Base-by-base conservation (phyloP, 2,888 invertebrate genomes). In the Drosophila nr. perissopoda region DNA sequence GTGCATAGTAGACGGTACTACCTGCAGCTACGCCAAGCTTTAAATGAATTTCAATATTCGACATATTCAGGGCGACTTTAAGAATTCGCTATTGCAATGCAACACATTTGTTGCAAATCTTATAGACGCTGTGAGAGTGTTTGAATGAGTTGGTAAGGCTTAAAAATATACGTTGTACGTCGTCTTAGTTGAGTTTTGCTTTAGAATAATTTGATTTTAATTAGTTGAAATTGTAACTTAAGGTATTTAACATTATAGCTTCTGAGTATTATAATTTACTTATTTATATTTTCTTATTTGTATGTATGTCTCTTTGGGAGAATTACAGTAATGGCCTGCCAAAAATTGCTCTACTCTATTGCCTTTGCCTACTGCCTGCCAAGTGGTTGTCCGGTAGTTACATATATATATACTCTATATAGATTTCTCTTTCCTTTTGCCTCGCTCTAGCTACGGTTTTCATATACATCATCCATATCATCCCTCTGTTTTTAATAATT, bases 1-100 rank as follows among this genome's bases (percentile, higher is more conserved):
- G 27, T 69, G 63, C 84, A 89, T 92, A 93, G 92, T 91, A 93
- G 92, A 91, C 93, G 93, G 93, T 93, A 93, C 93, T 92, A 93
- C 93, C 93, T 93, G 93, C 90, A 80, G 62, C 93, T 93, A 91
- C 90, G 78, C 63, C 56, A 61, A 58, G 38, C 57, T 66, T 69
- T 29, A 57, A 57, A 42, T 33, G 13, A 49, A 53, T 56, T 42
- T 58, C 31, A 31, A 45, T 42, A 36, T 49, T 59, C 49, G 31
- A 40, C 13, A 16, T 64, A 58, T 31, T 34, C 49, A 56, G 61
- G 61, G 40, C 36, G 53, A 36, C 7, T 31, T 42, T 11, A n/a
- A 42, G n/a, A 42, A 21, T 42, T 42, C 42, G 42, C 42, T 42
- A 3, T 6, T 42, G 42, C 21, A 42, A 54, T 36, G 36, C 51